phyloP scores from a whole-genome alignment of 2,113 vertebrate species.

The Podarcis raffonei region DNA sequence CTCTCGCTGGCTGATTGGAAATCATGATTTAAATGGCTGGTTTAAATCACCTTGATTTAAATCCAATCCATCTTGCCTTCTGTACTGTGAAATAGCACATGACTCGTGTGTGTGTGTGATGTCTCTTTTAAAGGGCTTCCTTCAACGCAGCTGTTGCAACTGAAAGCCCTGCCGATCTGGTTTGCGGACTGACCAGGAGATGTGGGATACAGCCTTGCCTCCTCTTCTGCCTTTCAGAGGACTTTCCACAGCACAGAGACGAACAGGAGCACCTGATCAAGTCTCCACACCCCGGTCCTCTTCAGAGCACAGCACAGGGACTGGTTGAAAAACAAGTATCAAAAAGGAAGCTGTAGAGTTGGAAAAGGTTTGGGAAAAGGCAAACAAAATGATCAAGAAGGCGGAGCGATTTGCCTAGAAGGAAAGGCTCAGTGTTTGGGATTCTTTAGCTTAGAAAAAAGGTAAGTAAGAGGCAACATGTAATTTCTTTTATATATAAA shows the following conservation, averaged over 20 bases:
- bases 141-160: not conserved
- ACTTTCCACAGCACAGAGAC: not conserved
- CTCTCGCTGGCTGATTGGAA: not conserved
- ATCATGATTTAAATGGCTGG: conserved; percentile 6
- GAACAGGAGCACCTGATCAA: not conserved
- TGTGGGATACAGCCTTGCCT: not conserved
- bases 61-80: conserved; percentile 12
- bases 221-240: not conserved
- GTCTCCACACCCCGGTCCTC: not conserved
- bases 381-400: too few relatives aligned
- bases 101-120: not conserved
- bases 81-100: not conserved
- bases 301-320: not conserved
- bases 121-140: not conserved
- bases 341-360: too few relatives aligned
- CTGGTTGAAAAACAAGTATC: not conserved
- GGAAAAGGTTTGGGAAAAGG: too few relatives aligned
- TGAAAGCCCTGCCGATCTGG: not conserved
- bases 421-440: too few relatives aligned
- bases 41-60: conserved; percentile 18
- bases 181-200: not conserved
- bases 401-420: too few relatives aligned
- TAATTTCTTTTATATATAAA: too few relatives aligned
- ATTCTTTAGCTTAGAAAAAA: too few relatives aligned
- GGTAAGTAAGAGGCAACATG: too few relatives aligned